phyloP scores from a whole-genome alignment of 2,113 vertebrate species.

The Syrrhaptes paradoxus region DNA sequence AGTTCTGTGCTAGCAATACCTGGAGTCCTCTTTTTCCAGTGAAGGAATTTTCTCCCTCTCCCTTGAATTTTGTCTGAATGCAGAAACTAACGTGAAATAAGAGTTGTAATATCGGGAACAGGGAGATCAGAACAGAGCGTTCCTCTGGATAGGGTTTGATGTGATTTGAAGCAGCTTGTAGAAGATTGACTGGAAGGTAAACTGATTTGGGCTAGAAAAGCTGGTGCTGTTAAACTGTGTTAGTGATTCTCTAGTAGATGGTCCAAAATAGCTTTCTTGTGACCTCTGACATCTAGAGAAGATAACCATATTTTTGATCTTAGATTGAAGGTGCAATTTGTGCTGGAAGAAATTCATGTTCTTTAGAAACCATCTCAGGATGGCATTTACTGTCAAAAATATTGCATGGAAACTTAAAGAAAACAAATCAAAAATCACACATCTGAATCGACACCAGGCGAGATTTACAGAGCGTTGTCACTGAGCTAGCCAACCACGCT shows the following conservation, averaged over 20 bases:
- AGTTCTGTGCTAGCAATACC: background rate
- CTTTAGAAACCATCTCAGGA: background rate
- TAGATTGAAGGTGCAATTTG: background rate
- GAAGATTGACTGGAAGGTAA: slow-evolving; percentile 33
- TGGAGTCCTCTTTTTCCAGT: background rate
- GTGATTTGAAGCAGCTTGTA: slow-evolving; percentile 22
- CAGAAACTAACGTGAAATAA: background rate
- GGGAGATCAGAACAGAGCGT: background rate
- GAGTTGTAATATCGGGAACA: background rate
- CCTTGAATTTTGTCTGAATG: background rate
- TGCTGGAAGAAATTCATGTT: background rate
- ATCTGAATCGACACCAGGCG: background rate
- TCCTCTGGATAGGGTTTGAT: slow-evolving; percentile 33
- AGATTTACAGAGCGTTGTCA: rapidly evolving
- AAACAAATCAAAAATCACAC: background rate
- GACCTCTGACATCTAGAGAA: background rate
- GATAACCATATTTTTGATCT: background rate
- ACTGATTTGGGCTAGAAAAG: slow-evolving; percentile 23
- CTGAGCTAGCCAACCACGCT: background rate
- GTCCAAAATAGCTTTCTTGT: slow-evolving; percentile 11
- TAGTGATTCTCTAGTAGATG: background rate
- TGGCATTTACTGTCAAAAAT: background rate
- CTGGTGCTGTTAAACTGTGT: slow-evolving; percentile 4
- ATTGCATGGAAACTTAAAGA: background rate
- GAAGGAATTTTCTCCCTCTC: background rate